Evolutionary conservation across 2,113 vertebrate genomes (phyloP), one percentile per base, ranked within the genome.

Genomic region (Mustela nigripes): DNA sequence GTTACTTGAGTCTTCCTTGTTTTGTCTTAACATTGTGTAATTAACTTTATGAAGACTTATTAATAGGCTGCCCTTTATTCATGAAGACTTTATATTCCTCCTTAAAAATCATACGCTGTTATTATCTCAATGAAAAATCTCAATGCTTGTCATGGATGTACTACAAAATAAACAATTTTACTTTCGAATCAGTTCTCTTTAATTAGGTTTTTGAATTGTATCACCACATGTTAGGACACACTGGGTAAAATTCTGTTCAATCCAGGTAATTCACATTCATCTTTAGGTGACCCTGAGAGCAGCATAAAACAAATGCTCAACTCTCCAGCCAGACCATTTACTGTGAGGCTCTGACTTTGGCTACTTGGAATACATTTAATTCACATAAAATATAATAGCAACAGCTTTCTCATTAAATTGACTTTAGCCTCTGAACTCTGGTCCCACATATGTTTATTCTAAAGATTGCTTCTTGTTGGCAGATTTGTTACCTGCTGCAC

Each of bases 341-440:
- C 92, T 0, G 0, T 88, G 76, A 90, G 92, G 58, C 82, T 95
- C 39, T 78, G 92, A 96, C 97, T 98, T 63, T 28, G 31, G 62
- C 65, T 96, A 96, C 60, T 88, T 92, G 73, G 39, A 97, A 97
- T 94, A 89, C 67, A 96, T 94, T 97, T 96, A 97, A 97, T 93
- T 97, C 86, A 92, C 15, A 28, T 78, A n/a, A 76, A 62, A 94
- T 94, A 71, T 36, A 95, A 83, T 62, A 97, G 91, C 1, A 33
- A 95, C 67, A 97, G 50, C 4, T 97, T 98, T 97, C 97, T 97
- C 94, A 98, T 97, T 94, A 94, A 97, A 97, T 74, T 92, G 90
- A 87, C 74, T 90, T 96, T 95, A 97, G 89, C 93, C 84, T 98
- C 94, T 98, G 97, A 96, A 96, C 96, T 97, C 76, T 76, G 50